Conservation (phyloP, 2,888 invertebrate genomes). For the Baccha elongata region DNA sequence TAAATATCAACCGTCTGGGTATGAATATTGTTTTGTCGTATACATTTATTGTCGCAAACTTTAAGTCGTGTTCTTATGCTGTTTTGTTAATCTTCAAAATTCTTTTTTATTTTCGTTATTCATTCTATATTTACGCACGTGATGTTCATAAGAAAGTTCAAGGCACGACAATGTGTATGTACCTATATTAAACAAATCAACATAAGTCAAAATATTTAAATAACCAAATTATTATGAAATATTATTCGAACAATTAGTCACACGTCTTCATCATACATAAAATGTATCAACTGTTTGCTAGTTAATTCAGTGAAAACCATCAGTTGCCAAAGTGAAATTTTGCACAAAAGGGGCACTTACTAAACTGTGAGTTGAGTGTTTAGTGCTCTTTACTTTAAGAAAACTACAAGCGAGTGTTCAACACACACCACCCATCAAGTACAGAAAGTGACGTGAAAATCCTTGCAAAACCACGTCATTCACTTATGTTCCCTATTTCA, state of each 20-base stretch:
- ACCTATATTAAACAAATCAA: too few species aligned
- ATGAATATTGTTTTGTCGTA: too few species aligned
- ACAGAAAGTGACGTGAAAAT: slow-evolving; percentile 55
- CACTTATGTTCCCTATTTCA: slow-evolving; percentile 64
- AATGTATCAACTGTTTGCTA: neutral
- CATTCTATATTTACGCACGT: neutral
- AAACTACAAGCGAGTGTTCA: slow-evolving; percentile 27
- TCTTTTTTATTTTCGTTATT: neutral
- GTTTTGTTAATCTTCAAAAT: neutral
- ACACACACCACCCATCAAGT: slow-evolving; percentile 44
- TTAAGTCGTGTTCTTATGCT: neutral
- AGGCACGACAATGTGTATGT: too few species aligned
- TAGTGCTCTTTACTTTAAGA: neutral
- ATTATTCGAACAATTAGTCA: slow-evolving; percentile 35
- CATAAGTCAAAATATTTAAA: too few species aligned
- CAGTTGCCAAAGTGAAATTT: slow-evolving; percentile 18
- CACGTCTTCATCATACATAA: slow-evolving; percentile 22
- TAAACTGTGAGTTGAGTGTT: neutral
- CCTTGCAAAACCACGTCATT: slow-evolving; percentile 60
- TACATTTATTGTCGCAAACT: neutral
- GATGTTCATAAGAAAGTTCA: neutral
- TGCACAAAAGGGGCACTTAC: slow-evolving; percentile 5
- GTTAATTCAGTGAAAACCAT: neutral
- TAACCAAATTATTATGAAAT: too few species aligned
- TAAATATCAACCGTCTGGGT: too few species aligned